Percentiles rank a stretch among this genome's conserved stretches.
Conservation (phyloP, 2,888 invertebrate genomes). For the Julus scanicus region DNA sequence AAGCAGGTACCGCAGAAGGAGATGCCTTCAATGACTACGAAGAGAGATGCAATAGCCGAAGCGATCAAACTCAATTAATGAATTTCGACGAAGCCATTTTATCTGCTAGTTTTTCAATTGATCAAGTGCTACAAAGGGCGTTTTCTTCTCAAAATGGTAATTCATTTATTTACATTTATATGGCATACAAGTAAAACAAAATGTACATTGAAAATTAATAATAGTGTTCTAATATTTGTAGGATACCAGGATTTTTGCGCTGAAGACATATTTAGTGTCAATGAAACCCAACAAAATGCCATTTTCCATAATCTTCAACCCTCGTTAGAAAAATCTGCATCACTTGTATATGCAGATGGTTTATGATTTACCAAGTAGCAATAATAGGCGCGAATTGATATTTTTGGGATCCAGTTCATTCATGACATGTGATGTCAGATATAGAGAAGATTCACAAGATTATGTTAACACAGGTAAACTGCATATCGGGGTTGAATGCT, state of each 20-base stretch:
- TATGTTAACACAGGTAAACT: no score
- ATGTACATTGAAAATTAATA: neutral
- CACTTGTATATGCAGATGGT: slow-evolving; percentile 37
- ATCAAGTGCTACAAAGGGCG: slow-evolving; percentile 49
- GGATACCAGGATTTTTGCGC: neutral
- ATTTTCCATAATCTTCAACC: slow-evolving; percentile 43
- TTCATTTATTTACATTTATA: neutral
- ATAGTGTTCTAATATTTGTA: neutral
- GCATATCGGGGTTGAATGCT: no score
- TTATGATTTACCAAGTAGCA: neutral
- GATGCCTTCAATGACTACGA: neutral
- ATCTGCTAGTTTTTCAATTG: slow-evolving; percentile 48
- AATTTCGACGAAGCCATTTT: slow-evolving; percentile 36
- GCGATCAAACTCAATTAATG: slow-evolving; percentile 16
- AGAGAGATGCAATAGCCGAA: neutral
- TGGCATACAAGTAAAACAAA: neutral
- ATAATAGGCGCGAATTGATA: neutral
- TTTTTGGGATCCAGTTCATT: neutral
- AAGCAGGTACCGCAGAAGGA: neutral
- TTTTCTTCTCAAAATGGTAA: slow-evolving; percentile 46
- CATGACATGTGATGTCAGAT: neutral
- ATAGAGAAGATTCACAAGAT: neutral
- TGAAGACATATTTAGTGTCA: neutral
- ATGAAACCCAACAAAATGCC: neutral
- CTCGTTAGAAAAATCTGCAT: neutral